Conservation (phyloP, 30 jellyfish, hydroid and myxozoan species). For the Aurelia coerulea region DNA sequence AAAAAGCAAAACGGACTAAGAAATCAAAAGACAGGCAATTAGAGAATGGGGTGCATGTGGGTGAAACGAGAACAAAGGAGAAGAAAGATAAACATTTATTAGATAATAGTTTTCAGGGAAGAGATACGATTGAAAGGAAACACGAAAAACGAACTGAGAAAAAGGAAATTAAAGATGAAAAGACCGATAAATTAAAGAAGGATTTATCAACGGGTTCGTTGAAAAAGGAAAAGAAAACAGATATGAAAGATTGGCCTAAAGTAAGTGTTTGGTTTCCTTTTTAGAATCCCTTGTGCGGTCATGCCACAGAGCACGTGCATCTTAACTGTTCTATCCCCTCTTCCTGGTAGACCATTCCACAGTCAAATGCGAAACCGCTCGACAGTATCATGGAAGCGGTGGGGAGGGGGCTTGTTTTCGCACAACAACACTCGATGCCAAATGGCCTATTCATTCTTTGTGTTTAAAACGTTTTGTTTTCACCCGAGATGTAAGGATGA, state of each 20-base stretch:
- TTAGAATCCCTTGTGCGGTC: too few relatives aligned
- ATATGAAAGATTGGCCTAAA: slow-evolving; percentile 68
- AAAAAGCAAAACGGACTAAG: slow-evolving; percentile 42
- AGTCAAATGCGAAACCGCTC: too few relatives aligned
- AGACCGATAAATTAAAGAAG: slow-evolving; percentile 20
- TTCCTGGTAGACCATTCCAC: too few relatives aligned
- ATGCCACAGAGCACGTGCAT: too few relatives aligned
- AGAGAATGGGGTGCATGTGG: slow-evolving; percentile 34
- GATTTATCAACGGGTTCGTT: neutral
- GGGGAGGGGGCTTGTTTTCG: too few relatives aligned
- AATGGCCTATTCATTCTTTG: too few relatives aligned
- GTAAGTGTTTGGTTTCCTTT: slow-evolving; percentile 3
- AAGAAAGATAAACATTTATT: slow-evolving; percentile 4
- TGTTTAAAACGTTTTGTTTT: too few relatives aligned
- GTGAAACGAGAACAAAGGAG: slow-evolving; percentile 1
- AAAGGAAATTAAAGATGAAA: slow-evolving; percentile 37
- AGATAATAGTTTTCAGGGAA: neutral
- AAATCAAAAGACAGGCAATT: slow-evolving; percentile 18
- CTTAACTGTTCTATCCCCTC: too few relatives aligned
- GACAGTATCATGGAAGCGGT: too few relatives aligned
- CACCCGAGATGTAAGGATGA: too few relatives aligned
- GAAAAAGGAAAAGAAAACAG: slow-evolving; percentile 40
- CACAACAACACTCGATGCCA: too few relatives aligned
- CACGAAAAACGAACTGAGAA: slow-evolving; percentile 12
- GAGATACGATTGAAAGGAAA: slow-evolving; percentile 17